Conservation (phyloP, 2,888 invertebrate species). For the Syritta pipiens region DNA sequence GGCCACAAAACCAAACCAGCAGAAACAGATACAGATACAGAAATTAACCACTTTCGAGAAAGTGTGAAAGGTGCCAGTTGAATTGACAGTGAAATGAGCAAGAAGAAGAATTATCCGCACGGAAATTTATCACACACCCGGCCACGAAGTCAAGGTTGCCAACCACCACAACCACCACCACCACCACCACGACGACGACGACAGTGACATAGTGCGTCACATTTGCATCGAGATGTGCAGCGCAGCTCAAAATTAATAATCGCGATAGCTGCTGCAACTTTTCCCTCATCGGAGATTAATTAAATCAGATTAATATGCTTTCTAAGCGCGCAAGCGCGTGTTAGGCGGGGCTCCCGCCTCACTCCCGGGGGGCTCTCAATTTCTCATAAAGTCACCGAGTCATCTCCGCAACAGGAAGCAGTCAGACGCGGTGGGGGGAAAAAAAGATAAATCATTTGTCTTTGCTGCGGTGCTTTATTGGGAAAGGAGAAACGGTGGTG, state of each 20-base stretch:
- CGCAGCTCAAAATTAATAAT: too few species aligned
- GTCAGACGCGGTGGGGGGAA: background rate
- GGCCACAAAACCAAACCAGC: background rate
- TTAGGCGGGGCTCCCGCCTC: conserved; percentile 8
- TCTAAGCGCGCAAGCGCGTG: conserved; percentile 26
- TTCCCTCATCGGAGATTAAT: conserved; percentile 29
- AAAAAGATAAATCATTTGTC: conserved; percentile 58
- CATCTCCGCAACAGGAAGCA: conserved; percentile 57
- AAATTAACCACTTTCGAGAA: conserved; percentile 58
- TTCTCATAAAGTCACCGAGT: too few species aligned
- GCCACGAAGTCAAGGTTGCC: too few species aligned
- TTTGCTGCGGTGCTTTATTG: conserved; percentile 16
- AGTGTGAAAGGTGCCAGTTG: conserved; percentile 54
- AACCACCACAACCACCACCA: too few species aligned
- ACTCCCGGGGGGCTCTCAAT: conserved; percentile 3
- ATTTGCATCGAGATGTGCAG: background rate
- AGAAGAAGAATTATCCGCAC: background rate
- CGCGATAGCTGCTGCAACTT: too few species aligned
- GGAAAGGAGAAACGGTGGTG: conserved; percentile 65
- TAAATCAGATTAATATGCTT: conserved; percentile 52
- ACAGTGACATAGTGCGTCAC: background rate
- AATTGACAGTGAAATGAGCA: background rate
- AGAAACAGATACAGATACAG: conserved; percentile 8
- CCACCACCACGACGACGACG: too few species aligned
- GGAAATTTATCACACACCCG: background rate